Percentiles rank a stretch among this genome's conserved stretches.
phyloP scores from a whole-genome alignment of 1,140 invertebrate species.

The Mizuhopecten yessoensis region DNA sequence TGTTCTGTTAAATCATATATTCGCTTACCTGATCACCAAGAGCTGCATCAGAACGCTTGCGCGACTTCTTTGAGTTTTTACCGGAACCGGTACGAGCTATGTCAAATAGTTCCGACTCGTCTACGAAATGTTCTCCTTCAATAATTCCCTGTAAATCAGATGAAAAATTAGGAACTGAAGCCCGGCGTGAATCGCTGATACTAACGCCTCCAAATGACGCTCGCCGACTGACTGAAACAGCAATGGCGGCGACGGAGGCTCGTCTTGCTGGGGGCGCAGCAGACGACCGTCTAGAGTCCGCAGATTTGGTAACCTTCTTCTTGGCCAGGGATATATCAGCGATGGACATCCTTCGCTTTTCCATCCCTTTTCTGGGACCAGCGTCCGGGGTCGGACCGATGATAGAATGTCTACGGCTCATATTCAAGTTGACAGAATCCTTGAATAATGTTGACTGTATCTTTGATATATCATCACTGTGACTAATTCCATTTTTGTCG shows the following conservation, averaged over 20 bases:
- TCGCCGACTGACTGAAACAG: not conserved
- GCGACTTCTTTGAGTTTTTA: constrained; percentile 19
- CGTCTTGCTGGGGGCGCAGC: not conserved
- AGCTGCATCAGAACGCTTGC: not conserved
- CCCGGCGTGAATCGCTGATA: not conserved
- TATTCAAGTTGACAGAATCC: not conserved
- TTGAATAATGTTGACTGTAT: not conserved
- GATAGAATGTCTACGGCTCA: not conserved
- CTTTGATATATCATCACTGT: not conserved
- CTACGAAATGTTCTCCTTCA: not conserved
- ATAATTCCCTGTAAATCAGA: not conserved
- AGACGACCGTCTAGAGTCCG: not conserved
- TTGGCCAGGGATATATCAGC: not conserved
- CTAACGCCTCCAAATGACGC: not conserved
- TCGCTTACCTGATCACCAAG: not conserved
- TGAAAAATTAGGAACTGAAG: not conserved
- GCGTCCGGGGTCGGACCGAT: not conserved
- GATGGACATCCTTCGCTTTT: not conserved
- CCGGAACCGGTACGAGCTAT: not conserved
- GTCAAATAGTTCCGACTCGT: not conserved
- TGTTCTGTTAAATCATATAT: too few relatives aligned
- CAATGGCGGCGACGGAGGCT: not conserved
- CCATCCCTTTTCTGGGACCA: not conserved
- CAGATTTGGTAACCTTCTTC: not conserved
- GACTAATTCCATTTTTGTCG: not conserved